Evolutionary conservation across 2,797 vertebrate genomes (phyloP), one percentile per base, ranked within the genome.

Genomic region (Jordanella pulchra): DNA sequence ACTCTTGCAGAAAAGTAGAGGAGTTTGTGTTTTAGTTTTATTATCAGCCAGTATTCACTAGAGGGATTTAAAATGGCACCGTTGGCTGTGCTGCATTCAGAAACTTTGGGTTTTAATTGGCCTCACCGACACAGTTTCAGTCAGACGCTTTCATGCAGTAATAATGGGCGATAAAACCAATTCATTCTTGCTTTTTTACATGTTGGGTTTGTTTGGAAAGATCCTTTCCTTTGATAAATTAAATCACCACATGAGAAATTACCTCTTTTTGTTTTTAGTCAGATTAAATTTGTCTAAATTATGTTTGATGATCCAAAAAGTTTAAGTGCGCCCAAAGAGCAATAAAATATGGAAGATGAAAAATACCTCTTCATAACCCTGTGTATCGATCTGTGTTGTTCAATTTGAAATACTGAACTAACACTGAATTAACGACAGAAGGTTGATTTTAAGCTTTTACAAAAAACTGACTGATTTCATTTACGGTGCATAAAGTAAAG

Each of bases 1-100:
- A 60, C 68, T 78, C 66, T n/a, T 32, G 30, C 71, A 79, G 72
- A 32, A 23, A 73, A n/a, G 67, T 55, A 72, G 71, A 73, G 69
- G 80, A 66, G 76, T 54, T 71, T 61, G 35, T 50, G 15, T 63
- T 72, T 67, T 68, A 78, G 69, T 81, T 27, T 72, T 44, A 11
- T 75, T 69, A 76, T 67, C 72, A 60, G 55, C 66, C 25, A 35
- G 48, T 55, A 64, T 78, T 81, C 77, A 25, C 14, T 64, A 60
- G 71, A 55, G 17, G 55, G 28, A n/a, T 44, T 63, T 54, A 78
- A 35, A 58, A 73, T 73, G 63, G 27, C 67, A 71, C 5, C 18
- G 7, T 12, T 21, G 23, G 23, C 9, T 4, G 58, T n/a, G 58
- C 32, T 21, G 47, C 4, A 3, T 82, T 35, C 30, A 69, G 15